Conservation (phyloP, 2,113 vertebrate genomes). For the Rhinolophus ferrumequinum region DNA sequence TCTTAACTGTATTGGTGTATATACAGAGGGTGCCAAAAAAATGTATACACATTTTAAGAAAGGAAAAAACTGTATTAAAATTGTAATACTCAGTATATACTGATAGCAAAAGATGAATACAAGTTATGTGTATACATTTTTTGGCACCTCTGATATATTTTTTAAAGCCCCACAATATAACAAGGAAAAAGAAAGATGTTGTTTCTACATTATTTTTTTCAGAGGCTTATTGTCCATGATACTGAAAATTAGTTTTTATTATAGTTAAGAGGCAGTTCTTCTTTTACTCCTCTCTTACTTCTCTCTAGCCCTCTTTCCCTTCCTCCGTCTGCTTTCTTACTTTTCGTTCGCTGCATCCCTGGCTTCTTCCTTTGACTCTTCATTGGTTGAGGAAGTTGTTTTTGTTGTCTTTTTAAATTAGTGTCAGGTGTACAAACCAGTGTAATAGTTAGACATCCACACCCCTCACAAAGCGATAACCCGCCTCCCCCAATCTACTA, state of each 20-base stretch:
- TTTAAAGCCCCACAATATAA: background rate
- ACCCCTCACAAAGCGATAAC: no score
- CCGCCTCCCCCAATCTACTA: no score
- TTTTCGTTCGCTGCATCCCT: background rate
- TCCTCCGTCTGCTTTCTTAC: no score
- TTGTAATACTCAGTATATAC: no score
- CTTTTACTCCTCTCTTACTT: background rate
- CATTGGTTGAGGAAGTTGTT: background rate
- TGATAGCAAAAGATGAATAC: no score
- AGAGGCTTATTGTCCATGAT: background rate
- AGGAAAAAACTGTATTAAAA: no score
- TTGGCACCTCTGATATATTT: background rate
- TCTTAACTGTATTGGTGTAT: background rate
- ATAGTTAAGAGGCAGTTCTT: background rate
- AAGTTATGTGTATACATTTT: no score
- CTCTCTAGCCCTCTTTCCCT: background rate
- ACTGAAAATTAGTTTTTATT: background rate
- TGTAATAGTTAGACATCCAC: no score
- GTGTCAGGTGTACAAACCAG: no score
- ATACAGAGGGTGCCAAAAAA: no score
- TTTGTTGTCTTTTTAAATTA: no score
- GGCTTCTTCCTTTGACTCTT: background rate
- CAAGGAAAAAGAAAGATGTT: background rate
- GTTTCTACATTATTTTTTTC: background rate
- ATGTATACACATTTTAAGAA: no score